These are phyloP conservation scores for Fopius arisanus DNA, from an alignment of 1,140 invertebrate species.

Conservation along the genomic window DNA sequence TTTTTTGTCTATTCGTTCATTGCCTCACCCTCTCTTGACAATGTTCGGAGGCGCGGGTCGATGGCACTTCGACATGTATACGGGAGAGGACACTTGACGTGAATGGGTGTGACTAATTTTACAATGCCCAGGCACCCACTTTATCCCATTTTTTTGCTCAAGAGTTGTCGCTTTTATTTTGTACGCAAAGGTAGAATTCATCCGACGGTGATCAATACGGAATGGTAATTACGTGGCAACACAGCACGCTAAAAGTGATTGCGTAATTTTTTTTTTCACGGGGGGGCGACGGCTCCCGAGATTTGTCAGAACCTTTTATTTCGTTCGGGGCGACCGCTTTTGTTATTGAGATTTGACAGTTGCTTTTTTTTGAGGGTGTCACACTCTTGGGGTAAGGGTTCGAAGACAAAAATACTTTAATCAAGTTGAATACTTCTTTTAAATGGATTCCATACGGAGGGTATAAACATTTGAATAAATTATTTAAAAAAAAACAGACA, in stretches of 20 bases:
- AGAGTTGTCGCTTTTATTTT: not conserved
- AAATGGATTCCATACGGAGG: too few species aligned
- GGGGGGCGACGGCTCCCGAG: not conserved
- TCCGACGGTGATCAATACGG: not conserved
- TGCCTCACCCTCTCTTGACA: not conserved
- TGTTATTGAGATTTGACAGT: too few species aligned
- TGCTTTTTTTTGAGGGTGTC: too few species aligned
- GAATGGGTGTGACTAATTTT: conserved; percentile 12
- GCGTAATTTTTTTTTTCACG: not conserved
- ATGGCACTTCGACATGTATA: conserved; percentile 18
- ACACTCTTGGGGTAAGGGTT: too few species aligned
- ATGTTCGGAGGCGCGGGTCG: conserved; percentile 15
- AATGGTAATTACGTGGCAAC: not conserved
- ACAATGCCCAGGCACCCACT: not conserved
- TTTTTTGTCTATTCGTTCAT: not conserved
- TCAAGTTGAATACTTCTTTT: too few species aligned
- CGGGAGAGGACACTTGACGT: conserved; percentile 2
- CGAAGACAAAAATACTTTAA: too few species aligned
- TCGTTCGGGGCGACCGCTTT: too few species aligned
- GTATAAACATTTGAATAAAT: too few species aligned
- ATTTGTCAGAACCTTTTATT: too few species aligned
- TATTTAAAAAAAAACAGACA: too few species aligned
- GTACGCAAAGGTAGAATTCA: not conserved
- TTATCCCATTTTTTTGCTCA: conserved; percentile 8
- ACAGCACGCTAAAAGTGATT: not conserved